Conservation (phyloP, 64 coral and sea anemone genomes). For the Cladopsammia gracilis region DNA sequence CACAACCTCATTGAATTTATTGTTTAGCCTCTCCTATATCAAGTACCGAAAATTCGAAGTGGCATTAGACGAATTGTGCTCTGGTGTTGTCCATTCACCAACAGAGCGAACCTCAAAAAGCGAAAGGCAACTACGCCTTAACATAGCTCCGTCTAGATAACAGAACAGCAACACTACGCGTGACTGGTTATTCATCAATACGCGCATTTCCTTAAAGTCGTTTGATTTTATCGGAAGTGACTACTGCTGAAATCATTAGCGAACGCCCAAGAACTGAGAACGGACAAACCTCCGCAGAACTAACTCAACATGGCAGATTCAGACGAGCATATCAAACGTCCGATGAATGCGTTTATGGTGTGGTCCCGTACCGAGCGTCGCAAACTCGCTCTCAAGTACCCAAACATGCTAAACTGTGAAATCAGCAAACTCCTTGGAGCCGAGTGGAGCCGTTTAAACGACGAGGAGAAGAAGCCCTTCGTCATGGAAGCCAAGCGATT, state of each 20-base stretch:
- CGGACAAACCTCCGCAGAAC: background rate
- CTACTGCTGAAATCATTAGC: background rate
- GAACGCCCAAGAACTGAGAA: background rate
- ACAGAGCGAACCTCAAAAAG: background rate
- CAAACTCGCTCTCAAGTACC: conserved; percentile 93
- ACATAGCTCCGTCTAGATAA: background rate
- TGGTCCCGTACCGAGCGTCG: conserved; percentile 94
- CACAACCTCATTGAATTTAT: conserved; percentile 54
- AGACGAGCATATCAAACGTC: conserved; percentile 87
- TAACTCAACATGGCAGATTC: conserved; percentile 60
- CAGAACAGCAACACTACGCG: too few relatives aligned
- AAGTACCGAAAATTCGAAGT: conserved; percentile 40
- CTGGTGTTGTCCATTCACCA: background rate
- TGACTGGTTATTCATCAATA: background rate
- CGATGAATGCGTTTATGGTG: conserved; percentile 97
- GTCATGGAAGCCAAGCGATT: conserved; percentile 88
- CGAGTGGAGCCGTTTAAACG: conserved; percentile 90
- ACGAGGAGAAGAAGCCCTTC: conserved; percentile 91
- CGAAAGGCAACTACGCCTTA: background rate
- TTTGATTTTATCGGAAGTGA: background rate
- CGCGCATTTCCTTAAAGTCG: background rate
- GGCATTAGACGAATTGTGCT: conserved; percentile 5
- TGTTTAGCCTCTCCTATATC: conserved; percentile 58
- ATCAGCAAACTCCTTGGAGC: conserved; percentile 95
- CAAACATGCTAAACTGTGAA: conserved; percentile 97